Conservation (phyloP, 2,113 vertebrate genomes). For the Merops nubicus region DNA sequence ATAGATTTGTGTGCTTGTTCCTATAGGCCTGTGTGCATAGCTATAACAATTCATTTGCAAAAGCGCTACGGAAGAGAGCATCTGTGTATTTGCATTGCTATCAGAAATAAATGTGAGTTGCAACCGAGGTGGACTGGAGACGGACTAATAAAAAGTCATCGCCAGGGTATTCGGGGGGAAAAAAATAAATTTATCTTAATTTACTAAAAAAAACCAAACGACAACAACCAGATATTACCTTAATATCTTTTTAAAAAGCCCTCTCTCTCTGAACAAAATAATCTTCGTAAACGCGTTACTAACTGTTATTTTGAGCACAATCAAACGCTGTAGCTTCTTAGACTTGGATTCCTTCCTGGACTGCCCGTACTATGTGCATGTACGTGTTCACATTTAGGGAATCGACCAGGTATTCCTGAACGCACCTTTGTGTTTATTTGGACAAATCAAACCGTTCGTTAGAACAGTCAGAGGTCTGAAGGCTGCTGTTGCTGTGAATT, state of each 20-base stretch:
- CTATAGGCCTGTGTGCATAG: neutral
- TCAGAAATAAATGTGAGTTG: neutral
- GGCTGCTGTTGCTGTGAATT: neutral
- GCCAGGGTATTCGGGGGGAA: rapidly evolving
- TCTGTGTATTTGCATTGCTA: neutral
- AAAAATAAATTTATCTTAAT: neutral
- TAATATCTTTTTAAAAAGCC: neutral
- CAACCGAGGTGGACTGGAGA: neutral
- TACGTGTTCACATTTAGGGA: neutral
- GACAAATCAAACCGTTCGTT: neutral
- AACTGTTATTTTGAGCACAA: neutral
- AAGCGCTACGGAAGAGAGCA: neutral
- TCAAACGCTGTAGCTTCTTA: neutral
- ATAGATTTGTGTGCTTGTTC: neutral
- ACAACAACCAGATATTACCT: too few species aligned
- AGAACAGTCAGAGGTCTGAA: neutral
- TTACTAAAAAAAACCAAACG: neutral
- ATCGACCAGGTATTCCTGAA: neutral
- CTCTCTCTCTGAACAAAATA: neutral
- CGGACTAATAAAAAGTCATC: neutral
- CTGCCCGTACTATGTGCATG: neutral
- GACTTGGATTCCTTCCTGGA: neutral
- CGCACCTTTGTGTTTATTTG: neutral
- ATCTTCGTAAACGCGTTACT: neutral
- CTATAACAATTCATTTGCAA: neutral